These are phyloP conservation scores for Stomorhina lunata DNA, from an alignment of 2,888 invertebrate species.

Conservation along the genomic window DNA sequence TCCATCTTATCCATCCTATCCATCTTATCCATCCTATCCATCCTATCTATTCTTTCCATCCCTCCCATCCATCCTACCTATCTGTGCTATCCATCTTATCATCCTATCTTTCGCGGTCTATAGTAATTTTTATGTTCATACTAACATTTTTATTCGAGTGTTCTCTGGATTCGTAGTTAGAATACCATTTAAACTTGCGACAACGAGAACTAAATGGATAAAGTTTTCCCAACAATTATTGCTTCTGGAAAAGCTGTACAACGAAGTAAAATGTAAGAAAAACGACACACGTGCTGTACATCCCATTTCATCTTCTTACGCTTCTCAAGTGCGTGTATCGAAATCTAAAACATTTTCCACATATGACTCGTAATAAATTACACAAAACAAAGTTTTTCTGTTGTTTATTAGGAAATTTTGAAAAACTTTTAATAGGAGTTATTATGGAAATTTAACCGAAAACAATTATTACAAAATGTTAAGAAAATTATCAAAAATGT, in stretches of 20 bases:
- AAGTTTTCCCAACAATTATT: slow-evolving; percentile 36
- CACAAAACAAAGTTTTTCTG: background rate
- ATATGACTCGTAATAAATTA: slow-evolving; percentile 31
- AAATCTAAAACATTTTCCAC: too few species aligned
- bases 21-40: too few species aligned
- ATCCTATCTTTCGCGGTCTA: background rate
- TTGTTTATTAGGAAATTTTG: background rate
- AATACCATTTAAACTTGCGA: slow-evolving; percentile 35
- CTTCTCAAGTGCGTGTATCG: background rate
- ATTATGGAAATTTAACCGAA: slow-evolving; percentile 32
- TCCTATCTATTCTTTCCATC: too few species aligned
- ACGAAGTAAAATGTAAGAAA: background rate
- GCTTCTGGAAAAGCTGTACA: background rate
- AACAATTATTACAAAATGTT: slow-evolving; percentile 17
- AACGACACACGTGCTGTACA: slow-evolving; percentile 8
- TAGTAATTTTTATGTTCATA: background rate
- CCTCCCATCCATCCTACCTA: too few species aligned
- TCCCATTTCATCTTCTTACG: background rate
- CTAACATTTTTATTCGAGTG: background rate
- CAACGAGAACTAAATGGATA: slow-evolving; percentile 45
- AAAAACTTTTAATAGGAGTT: slow-evolving; percentile 41
- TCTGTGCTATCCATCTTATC: background rate
- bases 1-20: too few species aligned
- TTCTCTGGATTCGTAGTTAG: background rate
- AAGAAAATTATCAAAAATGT: background rate